These are phyloP conservation scores for Mormyrus proboscirostris DNA, from an alignment of 2,797 vertebrate genomes.

Conservation along the genomic window DNA sequence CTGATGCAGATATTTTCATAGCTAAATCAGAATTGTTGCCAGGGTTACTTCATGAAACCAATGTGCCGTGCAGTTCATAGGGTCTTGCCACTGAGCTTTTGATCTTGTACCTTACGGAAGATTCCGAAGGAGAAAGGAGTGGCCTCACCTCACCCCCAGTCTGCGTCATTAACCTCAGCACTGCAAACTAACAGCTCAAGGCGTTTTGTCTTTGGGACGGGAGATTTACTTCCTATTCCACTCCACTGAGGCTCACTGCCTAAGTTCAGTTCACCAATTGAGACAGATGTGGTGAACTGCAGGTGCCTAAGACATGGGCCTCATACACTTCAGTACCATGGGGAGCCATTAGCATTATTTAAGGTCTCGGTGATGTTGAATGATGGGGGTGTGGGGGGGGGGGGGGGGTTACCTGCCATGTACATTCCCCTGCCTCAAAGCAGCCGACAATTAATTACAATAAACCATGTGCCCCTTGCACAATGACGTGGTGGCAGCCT, in stretches of 20 bases:
- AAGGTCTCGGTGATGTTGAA: constrained; percentile 37
- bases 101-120: not conserved
- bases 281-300: constrained; percentile 14
- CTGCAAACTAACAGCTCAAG: not conserved
- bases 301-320: not conserved
- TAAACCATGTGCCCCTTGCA: constrained; percentile 37
- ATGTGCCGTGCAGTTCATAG: not conserved
- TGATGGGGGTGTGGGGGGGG: not conserved
- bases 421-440: constrained; percentile 30
- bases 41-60: not conserved
- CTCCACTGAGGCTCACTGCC: not conserved
- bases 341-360: not conserved
- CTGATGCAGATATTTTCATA: not conserved
- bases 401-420: constrained; percentile 43
- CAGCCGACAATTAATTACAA: constrained; percentile 42
- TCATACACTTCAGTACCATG: not conserved
- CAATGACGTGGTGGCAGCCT: constrained; percentile 48
- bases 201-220: not conserved
- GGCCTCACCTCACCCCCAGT: not conserved
- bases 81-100: not conserved
- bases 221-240: not conserved
- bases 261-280: not conserved
- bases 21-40: constrained; percentile 3
- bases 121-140: not conserved
- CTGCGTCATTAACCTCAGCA: not conserved